phyloP scores from a whole-genome alignment of 1,140 invertebrate genomes.

The Anastatus disparis region DNA sequence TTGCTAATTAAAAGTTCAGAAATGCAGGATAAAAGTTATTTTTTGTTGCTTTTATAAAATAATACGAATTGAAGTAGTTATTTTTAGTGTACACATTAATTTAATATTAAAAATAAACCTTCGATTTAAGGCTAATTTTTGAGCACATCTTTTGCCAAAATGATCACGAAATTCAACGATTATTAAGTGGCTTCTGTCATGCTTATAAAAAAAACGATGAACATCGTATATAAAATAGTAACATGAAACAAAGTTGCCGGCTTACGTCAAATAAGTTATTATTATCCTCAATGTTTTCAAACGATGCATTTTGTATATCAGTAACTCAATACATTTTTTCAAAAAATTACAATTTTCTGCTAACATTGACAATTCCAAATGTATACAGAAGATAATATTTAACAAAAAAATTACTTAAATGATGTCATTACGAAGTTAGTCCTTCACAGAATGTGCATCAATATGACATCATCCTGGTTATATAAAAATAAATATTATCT shows the following conservation, averaged over 20 bases:
- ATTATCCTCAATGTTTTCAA: not conserved
- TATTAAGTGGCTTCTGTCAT: not conserved
- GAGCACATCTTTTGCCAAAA: not conserved
- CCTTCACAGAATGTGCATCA: not conserved
- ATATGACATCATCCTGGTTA: not conserved
- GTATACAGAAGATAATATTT: not conserved
- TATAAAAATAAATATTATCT: too few relatives aligned
- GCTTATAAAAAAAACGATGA: not conserved
- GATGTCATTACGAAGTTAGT: not conserved
- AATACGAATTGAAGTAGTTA: too few relatives aligned
- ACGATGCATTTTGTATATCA: too few relatives aligned
- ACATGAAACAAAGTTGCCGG: constrained; percentile 8
- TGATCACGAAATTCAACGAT: not conserved
- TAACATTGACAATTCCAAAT: not conserved
- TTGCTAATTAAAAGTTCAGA: too few relatives aligned
- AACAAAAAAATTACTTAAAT: not conserved
- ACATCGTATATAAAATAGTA: not conserved
- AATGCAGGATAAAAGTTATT: too few relatives aligned
- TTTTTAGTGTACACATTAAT: too few relatives aligned
- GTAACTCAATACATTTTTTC: not conserved
- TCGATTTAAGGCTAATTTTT: not conserved
- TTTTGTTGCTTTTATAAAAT: too few relatives aligned
- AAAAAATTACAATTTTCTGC: not conserved
- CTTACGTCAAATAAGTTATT: constrained; percentile 11
- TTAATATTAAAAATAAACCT: constrained; percentile 12